phyloP scores from a whole-genome alignment of 2,113 vertebrate species.

The Vicugna pacos region DNA sequence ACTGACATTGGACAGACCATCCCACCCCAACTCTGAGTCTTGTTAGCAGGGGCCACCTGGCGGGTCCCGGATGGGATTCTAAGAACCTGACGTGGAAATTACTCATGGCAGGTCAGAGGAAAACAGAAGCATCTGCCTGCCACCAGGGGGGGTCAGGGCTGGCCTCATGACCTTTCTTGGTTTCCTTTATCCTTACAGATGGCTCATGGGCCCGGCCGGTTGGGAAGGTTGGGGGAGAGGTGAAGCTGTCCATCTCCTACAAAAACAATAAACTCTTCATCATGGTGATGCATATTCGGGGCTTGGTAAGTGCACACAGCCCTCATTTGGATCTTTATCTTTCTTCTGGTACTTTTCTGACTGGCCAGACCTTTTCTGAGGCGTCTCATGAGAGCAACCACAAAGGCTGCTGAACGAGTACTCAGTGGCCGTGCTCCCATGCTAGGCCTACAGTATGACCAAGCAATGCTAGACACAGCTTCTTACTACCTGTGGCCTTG shows the following conservation, averaged over 20 bases:
- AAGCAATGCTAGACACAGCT: neutral
- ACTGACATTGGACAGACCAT: neutral
- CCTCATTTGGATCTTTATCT: neutral
- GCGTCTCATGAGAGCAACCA: neutral
- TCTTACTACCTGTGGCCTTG: neutral
- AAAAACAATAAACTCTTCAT: conserved; percentile 97
- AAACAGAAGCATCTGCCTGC: neutral
- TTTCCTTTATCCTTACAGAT: conserved; percentile 84
- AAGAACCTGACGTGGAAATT: neutral
- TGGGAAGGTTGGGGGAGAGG: conserved; percentile 93
- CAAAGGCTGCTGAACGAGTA: neutral
- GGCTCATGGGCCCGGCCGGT: conserved; percentile 90
- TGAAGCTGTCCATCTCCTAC: conserved; percentile 97
- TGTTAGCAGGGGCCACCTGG: neutral
- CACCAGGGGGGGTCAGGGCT: neutral
- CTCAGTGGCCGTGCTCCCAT: neutral
- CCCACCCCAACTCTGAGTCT: neutral
- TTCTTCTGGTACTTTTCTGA: neutral
- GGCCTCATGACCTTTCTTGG: neutral
- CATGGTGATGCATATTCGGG: conserved; percentile 98
- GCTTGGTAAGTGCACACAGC: conserved; percentile 90
- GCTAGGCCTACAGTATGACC: neutral
- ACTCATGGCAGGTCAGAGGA: neutral
- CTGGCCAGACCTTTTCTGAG: neutral
- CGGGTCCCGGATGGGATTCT: neutral